Base-by-base conservation (phyloP, 1,140 invertebrate species). In the Trachymyrmex cornetzi region DNA sequence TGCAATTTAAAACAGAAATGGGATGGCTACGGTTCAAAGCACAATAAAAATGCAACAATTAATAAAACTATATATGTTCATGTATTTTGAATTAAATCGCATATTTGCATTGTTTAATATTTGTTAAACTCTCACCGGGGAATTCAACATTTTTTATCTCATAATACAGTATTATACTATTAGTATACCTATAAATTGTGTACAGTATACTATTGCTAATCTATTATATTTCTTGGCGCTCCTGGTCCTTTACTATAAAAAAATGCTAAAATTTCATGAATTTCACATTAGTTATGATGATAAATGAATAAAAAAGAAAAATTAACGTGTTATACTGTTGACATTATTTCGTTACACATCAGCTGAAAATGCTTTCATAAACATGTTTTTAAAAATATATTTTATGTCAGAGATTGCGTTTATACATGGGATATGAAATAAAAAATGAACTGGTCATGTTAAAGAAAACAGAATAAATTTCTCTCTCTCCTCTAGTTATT, bases 61-160 rank as follows among this genome's bases (percentile, higher is more conserved):
- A 87, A 19, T 87, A 77, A 89, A 90, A 87, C 66, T 89, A 90
- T 86, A 88, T 75, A 30, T 77, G 71, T 48, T 87, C 12, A 30
- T 89, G 64, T 89, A 89, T 90, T 90, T 87, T 77, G 44, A 44
- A 69, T 57, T 19, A 74, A 74, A 48, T 81, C 1, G 12, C 59
- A 38, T 64, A 24, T 64, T 44, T 72, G 44, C 34, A 38, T 22
- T 67, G 5, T 69, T 66, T 79, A 86, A 67, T 84, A 12, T 57
- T 19, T 79, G 24, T 57, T 44, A 16, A 30, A 66, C 48, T 50
- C 27, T 61, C 27, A 19, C 14, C 14, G 24, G 24, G 24, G 16
- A 30, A 34, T 22, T 75, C 34, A 79, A 79, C 44, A 79, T 53
- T 64, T 79, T 66, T 66, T n/a, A 66, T 66, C 57, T 16, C 57